Conservation (phyloP, 2,113 vertebrate genomes). For the Paradoxurus hermaphroditus region DNA sequence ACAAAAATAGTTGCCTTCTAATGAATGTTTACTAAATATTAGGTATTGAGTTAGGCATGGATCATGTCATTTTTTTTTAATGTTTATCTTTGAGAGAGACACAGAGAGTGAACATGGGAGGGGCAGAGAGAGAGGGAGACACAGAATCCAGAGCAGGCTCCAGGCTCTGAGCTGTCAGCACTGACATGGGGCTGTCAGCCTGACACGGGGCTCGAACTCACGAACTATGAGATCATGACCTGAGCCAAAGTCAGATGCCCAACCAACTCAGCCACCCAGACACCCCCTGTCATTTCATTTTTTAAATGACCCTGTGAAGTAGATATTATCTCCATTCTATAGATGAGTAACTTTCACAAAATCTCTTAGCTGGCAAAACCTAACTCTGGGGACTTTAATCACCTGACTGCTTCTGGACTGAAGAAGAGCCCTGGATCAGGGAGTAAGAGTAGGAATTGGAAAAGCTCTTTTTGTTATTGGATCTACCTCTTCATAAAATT, state of each 20-base stretch:
- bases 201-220: no score
- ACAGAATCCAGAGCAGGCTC: no score
- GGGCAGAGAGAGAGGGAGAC: no score
- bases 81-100: no score
- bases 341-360: not conserved
- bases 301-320: not conserved
- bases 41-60: not conserved
- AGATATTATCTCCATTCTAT: not conserved
- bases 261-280: no score
- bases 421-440: not conserved
- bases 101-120: no score
- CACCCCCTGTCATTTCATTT: constrained; percentile 38
- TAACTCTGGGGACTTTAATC: not conserved
- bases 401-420: not conserved
- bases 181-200: no score
- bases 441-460: not conserved
- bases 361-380: not conserved
- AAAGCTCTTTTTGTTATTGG: constrained; percentile 21
- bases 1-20: not conserved
- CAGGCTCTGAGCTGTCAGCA: no score
- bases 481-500: not conserved
- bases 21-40: not conserved
- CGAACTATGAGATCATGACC: no score
- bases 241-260: no score
- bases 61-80: not conserved